A percentile compares a stretch with the other conserved stretches of the same genome.
Evolutionary conservation across 2,888 invertebrate genomes (phyloP).

Genomic region (Tipula helvola): DNA sequence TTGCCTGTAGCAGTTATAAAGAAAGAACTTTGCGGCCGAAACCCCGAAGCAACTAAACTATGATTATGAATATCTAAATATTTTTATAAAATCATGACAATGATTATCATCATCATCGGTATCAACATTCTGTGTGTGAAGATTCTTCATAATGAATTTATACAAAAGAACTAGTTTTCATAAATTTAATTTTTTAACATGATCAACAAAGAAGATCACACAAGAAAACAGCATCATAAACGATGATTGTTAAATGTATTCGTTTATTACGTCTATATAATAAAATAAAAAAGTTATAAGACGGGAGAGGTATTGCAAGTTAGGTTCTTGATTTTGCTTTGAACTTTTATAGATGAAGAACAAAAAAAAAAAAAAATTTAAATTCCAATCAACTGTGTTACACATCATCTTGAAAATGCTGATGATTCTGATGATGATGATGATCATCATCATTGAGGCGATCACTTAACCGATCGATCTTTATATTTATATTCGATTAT

Average conservation of each 20-base stretch:
- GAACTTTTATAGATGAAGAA: background rate
- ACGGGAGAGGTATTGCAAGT: background rate
- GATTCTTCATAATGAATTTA: background rate
- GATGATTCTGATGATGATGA: background rate
- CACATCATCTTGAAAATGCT: background rate
- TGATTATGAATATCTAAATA: no score
- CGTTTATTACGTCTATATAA: background rate
- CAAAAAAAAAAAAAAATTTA: background rate
- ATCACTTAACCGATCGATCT: conserved; percentile 4
- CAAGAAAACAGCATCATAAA: conserved; percentile 4
- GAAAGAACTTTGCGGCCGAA: background rate
- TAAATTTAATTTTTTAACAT: background rate
- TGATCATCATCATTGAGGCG: background rate
- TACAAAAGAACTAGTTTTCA: background rate
- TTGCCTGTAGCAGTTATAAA: no score
- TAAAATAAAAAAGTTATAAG: background rate
- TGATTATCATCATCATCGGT: background rate
- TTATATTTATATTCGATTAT: background rate
- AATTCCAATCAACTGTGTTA: conserved; percentile 4
- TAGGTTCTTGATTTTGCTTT: background rate
- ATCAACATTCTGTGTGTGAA: background rate
- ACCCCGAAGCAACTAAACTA: background rate
- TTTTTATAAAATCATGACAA: background rate
- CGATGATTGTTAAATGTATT: background rate
- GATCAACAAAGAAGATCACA: background rate